Conservation (phyloP, 2,888 invertebrate genomes). For the Meliscaeva auricollis region DNA sequence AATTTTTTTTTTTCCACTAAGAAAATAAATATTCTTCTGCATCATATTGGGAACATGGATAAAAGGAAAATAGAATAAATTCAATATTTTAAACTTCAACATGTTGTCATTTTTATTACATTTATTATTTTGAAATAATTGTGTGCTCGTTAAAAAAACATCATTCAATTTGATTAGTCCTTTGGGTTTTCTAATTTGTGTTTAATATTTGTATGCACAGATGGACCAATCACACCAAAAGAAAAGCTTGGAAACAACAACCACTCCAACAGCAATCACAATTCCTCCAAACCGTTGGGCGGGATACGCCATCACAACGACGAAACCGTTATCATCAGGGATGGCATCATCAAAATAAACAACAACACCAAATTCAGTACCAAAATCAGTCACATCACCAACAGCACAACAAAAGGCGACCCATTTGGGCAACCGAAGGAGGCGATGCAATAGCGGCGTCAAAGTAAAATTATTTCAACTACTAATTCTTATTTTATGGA, state of each 20-base stretch:
- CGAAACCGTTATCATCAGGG: slow-evolving; percentile 69
- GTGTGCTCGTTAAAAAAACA: slow-evolving; percentile 19
- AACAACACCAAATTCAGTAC: slow-evolving; percentile 52
- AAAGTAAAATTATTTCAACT: slow-evolving; percentile 8
- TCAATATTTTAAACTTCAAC: not conserved
- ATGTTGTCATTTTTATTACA: not conserved
- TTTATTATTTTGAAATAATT: slow-evolving; percentile 4
- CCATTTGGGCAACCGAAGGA: slow-evolving; percentile 56
- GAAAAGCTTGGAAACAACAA: slow-evolving; percentile 80
- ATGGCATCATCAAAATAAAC: slow-evolving; percentile 58
- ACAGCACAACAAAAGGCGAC: slow-evolving; percentile 68
- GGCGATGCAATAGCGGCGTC: slow-evolving; percentile 31
- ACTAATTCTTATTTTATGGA: not conserved
- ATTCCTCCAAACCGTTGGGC: slow-evolving; percentile 39
- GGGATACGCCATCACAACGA: slow-evolving; percentile 55
- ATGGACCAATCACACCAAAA: slow-evolving; percentile 79
- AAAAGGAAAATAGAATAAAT: not conserved
- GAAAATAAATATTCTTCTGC: too few relatives aligned
- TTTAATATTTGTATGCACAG: slow-evolving; percentile 59
- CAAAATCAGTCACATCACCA: slow-evolving; percentile 65
- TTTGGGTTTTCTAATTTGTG: not conserved
- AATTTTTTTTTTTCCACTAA: too few relatives aligned
- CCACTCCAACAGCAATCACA: slow-evolving; percentile 78
- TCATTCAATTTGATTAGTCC: not conserved
- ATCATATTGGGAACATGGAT: too few relatives aligned